Percentiles rank a stretch among this genome's conserved stretches.
These are phyloP conservation scores for Channa argus DNA, from an alignment of 2,113 vertebrate species.

Conservation along the genomic window DNA sequence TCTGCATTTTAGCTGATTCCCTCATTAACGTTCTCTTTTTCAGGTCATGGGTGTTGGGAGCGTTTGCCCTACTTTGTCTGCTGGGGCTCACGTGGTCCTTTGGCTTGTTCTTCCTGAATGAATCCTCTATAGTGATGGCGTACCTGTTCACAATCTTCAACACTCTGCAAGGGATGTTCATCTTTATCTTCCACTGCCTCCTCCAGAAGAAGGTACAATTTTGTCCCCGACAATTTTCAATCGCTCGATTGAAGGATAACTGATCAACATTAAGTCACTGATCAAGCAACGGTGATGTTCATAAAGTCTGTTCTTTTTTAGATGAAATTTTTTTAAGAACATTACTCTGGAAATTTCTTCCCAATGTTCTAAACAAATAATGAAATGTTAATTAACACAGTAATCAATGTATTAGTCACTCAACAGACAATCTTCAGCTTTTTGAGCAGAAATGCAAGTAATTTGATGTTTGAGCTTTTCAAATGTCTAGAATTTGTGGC, in stretches of 20 bases:
- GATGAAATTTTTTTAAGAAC: too few species aligned
- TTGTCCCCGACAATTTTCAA: too few species aligned
- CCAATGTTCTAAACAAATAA: too few species aligned
- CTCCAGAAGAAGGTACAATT: slow-evolving; percentile 96
- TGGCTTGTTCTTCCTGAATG: slow-evolving; percentile 94
- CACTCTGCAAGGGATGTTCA: slow-evolving; percentile 98
- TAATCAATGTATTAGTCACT: too few species aligned
- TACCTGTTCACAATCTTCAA: slow-evolving; percentile 99
- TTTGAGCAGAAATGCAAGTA: too few species aligned
- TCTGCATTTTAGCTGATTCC: neutral
- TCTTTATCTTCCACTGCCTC: slow-evolving; percentile 99
- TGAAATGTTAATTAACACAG: too few species aligned
- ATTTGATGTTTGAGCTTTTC: too few species aligned
- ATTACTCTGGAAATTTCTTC: too few species aligned
- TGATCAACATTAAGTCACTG: neutral
- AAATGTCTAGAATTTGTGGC: too few species aligned
- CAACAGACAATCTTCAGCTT: too few species aligned
- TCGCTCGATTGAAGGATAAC: too few species aligned
- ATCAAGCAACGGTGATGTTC: neutral
- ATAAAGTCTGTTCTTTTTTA: too few species aligned
- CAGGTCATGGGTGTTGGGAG: slow-evolving; percentile 98
- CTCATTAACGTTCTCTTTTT: slow-evolving; percentile 62
- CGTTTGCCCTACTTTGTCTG: slow-evolving; percentile 94
- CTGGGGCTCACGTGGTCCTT: slow-evolving; percentile 97
- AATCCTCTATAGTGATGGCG: slow-evolving; percentile 95